Conservation (phyloP, 2,113 vertebrate species). For the Lathamus discolor region DNA sequence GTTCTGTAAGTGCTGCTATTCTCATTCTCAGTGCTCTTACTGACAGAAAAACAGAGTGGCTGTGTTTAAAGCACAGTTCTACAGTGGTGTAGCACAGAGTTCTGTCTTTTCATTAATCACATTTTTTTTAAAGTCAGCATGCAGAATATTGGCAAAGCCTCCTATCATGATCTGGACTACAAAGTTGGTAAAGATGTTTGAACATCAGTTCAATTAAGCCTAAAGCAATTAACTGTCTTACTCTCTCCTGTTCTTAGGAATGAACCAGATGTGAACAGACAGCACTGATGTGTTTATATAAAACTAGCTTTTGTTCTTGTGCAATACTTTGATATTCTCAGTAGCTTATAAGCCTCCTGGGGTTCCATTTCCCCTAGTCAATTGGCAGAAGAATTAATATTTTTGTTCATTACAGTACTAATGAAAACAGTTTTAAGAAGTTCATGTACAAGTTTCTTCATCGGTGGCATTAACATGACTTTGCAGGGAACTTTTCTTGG, state of each 20-base stretch:
- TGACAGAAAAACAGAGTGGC: neutral
- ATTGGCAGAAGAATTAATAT: neutral
- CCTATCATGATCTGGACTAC: neutral
- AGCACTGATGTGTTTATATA: neutral
- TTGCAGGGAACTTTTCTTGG: neutral
- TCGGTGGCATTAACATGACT: neutral
- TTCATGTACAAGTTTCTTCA: neutral
- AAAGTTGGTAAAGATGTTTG: neutral
- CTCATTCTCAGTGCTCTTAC: neutral
- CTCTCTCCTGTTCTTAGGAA: neutral
- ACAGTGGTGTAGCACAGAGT: neutral
- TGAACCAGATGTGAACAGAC: neutral
- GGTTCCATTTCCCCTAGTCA: neutral
- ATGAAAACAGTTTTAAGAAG: neutral
- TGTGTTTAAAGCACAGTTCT: neutral
- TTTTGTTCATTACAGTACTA: neutral
- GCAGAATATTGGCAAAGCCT: neutral
- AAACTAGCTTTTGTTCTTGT: neutral
- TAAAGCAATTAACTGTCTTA: neutral
- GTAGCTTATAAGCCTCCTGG: neutral
- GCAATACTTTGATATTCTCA: neutral
- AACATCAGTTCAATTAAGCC: neutral
- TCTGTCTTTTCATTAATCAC: neutral
- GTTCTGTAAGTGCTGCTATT: neutral
- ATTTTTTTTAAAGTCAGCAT: neutral